Evolutionary conservation across 2,888 invertebrate genomes (phyloP).

Genomic region (Thalpophila matura): DNA sequence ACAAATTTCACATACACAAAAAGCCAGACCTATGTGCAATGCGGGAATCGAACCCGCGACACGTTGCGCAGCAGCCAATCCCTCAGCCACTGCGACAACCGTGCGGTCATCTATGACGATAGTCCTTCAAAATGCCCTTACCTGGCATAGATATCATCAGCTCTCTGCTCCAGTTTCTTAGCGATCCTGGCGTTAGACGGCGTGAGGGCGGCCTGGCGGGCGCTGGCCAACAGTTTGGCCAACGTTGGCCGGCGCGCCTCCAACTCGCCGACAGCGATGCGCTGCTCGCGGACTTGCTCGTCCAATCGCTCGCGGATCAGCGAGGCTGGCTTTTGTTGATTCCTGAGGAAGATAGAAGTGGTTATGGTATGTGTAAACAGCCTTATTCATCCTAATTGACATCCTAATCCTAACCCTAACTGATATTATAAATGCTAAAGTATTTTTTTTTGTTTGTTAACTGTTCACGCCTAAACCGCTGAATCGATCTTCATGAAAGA

Average conservation of each 20-base stretch:
- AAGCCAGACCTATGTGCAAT: no score
- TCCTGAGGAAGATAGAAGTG: conserved; percentile 73
- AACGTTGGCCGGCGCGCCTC: conserved; percentile 96
- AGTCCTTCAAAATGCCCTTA: conserved; percentile 53
- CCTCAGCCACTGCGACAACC: no score
- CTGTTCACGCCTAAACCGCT: no score
- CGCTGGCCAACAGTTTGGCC: conserved; percentile 94
- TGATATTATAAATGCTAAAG: no score
- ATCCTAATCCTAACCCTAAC: no score
- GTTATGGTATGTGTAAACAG: neutral
- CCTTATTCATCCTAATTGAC: no score
- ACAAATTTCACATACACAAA: no score
- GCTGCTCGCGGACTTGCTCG: conserved; percentile 97
- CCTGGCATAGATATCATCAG: conserved; percentile 95
- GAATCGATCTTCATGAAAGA: no score
- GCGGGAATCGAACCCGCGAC: no score
- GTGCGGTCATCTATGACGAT: no score
- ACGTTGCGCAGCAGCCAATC: no score
- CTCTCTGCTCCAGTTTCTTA: conserved; percentile 96
- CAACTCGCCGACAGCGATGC: conserved; percentile 95
- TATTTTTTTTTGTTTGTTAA: no score
- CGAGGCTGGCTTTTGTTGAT: conserved; percentile 95
- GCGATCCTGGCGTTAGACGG: conserved; percentile 96
- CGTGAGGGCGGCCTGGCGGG: conserved; percentile 94
- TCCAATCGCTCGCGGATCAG: conserved; percentile 96